Evolutionary conservation across 2,888 invertebrate genomes (phyloP), one percentile per base, ranked within the genome.

Genomic region (Trissolcus brochymenae): DNA sequence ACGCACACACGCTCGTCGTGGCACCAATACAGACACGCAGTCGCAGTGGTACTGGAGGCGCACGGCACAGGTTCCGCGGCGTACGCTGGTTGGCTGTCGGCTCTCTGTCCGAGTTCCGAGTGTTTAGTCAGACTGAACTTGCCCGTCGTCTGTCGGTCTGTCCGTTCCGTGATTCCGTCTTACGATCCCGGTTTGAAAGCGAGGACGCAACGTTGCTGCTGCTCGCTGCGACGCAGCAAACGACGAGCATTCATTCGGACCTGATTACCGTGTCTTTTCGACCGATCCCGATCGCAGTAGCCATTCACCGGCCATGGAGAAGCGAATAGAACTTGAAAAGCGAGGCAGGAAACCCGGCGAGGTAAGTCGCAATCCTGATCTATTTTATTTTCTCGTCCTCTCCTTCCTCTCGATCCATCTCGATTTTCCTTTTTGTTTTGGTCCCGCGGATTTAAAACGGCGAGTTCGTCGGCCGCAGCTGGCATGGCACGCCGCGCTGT

Each of bases 271-370:
- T 49, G 16, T 17, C 19, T 19, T n/a, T 46, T 13, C 51, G 19
- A 19, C 75, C 80, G 80, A 78, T 81, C 57, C 74, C 66, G 78
- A 80, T 80, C 78, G 76, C 70, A 60, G 64, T 72, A 73, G 68
- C 72, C 71, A 77, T 67, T 68, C 82, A 81, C 82, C 83, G 85
- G 86, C 83, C 86, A 98, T 98, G 97, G 97, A 97, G 92, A 97
- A 97, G 90, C 94, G 98, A 91, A 95, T 98, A 92, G 95, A 95
- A 89, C 92, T 98, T 90, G 98, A 98, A 92, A 94, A 95, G 91
- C 93, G 98, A 89, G 98, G 97, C 90, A 94, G 95, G 90, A 94
- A 93, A 90, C 95, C 97, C 85, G 93, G 93, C 89, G 95, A 97
- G 93, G 98, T 98, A 93, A 94, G 93, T 74, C 74, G 93, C 89